Percentiles rank a stretch among this genome's conserved stretches.
Conservation (phyloP, 2,797 vertebrate genomes). For the Macroramphosus scolopax region DNA sequence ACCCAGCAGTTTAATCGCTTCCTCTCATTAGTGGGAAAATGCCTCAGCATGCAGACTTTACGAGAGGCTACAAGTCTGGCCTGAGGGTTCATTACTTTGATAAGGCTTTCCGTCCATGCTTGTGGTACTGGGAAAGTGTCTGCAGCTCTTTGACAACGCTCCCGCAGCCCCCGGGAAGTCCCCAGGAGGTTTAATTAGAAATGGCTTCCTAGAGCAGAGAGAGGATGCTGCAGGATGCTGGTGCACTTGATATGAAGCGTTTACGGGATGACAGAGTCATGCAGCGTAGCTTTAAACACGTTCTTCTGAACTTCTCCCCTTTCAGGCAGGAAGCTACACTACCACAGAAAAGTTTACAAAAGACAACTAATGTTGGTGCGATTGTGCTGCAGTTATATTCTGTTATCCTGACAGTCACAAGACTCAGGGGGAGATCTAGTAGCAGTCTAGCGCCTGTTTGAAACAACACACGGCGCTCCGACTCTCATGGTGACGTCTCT, state of each 20-base stretch:
- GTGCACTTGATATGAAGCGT: conserved; percentile 7
- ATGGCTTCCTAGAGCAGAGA: conserved; percentile 27
- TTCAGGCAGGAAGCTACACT: too few relatives aligned
- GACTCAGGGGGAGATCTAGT: too few relatives aligned
- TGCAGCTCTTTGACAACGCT: conserved; percentile 46
- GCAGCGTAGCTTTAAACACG: too few relatives aligned
- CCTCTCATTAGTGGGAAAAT: conserved; percentile 66
- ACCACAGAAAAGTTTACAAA: too few relatives aligned
- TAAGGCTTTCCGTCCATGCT: conserved; percentile 36
- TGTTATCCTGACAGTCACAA: too few relatives aligned
- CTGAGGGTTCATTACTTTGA: conserved; percentile 58
- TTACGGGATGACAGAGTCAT: conserved; percentile 11
- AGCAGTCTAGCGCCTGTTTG: too few relatives aligned
- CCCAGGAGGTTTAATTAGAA: conserved; percentile 70
- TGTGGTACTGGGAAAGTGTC: conserved; percentile 39
- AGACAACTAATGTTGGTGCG: too few relatives aligned
- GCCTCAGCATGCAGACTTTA: conserved; percentile 45
- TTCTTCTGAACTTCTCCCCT: not conserved
- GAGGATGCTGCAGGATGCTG: conserved; percentile 3
- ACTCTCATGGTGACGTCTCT: too few relatives aligned
- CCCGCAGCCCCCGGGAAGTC: conserved; percentile 40
- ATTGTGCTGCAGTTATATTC: too few relatives aligned
- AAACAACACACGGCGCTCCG: too few relatives aligned
- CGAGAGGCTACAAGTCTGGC: conserved; percentile 53
- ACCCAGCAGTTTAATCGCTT: conserved; percentile 59